Evolutionary conservation across 2,888 invertebrate genomes (phyloP).

Genomic region (Scrobipalpa costella): DNA sequence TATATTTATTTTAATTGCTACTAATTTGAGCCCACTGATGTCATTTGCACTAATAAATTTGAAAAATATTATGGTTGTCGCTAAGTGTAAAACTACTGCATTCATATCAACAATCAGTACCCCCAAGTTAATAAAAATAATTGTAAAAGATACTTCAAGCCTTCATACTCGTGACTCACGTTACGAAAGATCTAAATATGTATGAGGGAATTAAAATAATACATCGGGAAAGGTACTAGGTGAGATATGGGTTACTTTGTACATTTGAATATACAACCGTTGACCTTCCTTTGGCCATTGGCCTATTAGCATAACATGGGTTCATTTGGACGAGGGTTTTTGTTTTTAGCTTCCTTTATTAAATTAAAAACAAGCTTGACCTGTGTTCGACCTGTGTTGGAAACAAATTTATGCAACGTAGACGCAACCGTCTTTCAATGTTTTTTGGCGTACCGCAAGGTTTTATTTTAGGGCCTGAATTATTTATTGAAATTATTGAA

Average conservation of each 20-base stretch:
- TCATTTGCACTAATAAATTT: no score
- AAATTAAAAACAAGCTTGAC: constrained; percentile 5
- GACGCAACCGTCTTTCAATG: neutral
- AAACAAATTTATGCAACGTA: constrained; percentile 1
- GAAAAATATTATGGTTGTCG: neutral
- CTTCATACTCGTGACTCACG: constrained; percentile 59
- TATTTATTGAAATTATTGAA: neutral
- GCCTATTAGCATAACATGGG: constrained; percentile 52
- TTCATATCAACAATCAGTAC: constrained; percentile 20
- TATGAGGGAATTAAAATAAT: constrained; percentile 71
- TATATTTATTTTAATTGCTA: no score
- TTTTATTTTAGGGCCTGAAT: neutral
- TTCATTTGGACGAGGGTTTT: constrained; percentile 36
- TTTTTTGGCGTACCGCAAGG: neutral
- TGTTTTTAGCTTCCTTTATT: constrained; percentile 29
- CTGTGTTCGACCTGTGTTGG: neutral
- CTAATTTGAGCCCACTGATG: no score
- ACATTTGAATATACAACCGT: constrained; percentile 60
- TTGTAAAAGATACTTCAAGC: constrained; percentile 46
- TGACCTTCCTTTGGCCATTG: constrained; percentile 55
- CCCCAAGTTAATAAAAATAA: constrained; percentile 37
- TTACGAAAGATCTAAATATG: constrained; percentile 59
- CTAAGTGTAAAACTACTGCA: neutral
- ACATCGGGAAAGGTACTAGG: constrained; percentile 45
- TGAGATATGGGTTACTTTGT: constrained; percentile 54